Evolutionary conservation across 2,797 vertebrate species (phyloP), one percentile per base, ranked within the genome.

Genomic region (Phoxinus dragarum): DNA sequence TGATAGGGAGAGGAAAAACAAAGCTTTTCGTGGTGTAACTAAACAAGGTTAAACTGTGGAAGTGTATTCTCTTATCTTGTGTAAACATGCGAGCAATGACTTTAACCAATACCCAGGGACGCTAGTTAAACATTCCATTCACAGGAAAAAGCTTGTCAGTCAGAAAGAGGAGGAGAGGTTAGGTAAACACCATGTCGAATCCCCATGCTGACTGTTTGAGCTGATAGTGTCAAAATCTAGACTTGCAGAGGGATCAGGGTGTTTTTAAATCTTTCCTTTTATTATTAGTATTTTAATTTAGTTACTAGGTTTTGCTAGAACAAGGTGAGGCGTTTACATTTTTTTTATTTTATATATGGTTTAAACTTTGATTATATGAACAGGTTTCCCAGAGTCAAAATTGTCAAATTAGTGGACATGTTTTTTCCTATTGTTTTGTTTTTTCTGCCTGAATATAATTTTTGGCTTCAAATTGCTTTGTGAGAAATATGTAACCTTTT

Each of bases 121-220:
- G 92, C 92, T 92, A 93, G 94, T 94, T 92, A 94, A 95, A 94
- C 92, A 91, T 93, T 92, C 91, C 91, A 90, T 90, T 94, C 89
- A 87, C 88, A 91, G 92, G 92, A 94, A 94, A 94, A 93, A 94
- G 93, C 93, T 92, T 94, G 94, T 95, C 92, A 91, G 91, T 85
- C 90, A 91, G 92, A 93, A 89, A 91, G 91, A 91, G 91, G 91
- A 92, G 83, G 83, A 87, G 89, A 88, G 94, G 94, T 95, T 94
- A 95, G 93, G 93, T 94, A 95, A 96, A 95, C 95, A 94, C 89
- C 88, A 90, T 90, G 91, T 93, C 92, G 93, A 92, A 91, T 93
- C 92, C 93, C 93, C 91, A 92, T 92, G 91, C 93, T 92, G 91
- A 91, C 87, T 34, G 89, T 36, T 82, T 86, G 31, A n/a, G 76